Percentiles rank a stretch among this genome's conserved stretches.
phyloP scores from a whole-genome alignment of 92 coral and sea anemone genomes.

The Zoanthus sociatus region DNA sequence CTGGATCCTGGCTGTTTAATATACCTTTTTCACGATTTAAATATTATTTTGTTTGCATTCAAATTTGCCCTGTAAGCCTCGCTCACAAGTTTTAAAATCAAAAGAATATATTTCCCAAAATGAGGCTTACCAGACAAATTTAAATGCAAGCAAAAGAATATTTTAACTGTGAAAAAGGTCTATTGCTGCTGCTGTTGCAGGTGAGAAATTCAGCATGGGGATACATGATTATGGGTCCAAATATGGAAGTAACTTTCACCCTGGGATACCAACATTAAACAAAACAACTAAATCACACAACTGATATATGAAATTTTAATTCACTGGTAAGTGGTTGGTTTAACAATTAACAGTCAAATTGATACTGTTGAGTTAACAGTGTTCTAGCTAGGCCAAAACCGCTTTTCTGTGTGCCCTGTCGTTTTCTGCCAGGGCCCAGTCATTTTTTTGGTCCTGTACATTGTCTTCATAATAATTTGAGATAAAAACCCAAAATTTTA shows the following conservation, averaged over 20 bases:
- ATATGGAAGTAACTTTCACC: constrained; percentile 5
- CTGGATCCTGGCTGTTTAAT: constrained; percentile 25
- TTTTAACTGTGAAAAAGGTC: neutral
- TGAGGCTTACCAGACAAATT: neutral
- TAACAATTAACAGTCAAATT: neutral
- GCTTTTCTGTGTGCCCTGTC: too few relatives aligned
- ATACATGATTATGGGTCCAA: neutral
- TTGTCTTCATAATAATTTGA: too few relatives aligned
- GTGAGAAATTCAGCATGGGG: constrained; percentile 1
- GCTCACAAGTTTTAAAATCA: too few relatives aligned
- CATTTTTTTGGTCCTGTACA: too few relatives aligned
- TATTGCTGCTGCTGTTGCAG: neutral
- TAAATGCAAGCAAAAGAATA: too few relatives aligned
- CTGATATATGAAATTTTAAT: neutral
- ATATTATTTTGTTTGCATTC: too few relatives aligned
- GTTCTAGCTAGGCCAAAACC: too few relatives aligned
- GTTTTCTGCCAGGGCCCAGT: too few relatives aligned
- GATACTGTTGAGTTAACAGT: neutral
- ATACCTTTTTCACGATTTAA: too few relatives aligned
- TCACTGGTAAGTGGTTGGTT: constrained; percentile 1
- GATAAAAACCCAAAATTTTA: too few relatives aligned
- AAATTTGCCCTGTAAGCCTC: too few relatives aligned
- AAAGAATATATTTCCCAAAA: neutral
- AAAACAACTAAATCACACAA: constrained; percentile 2
- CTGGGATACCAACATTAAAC: constrained; percentile 8